Base-by-base conservation (phyloP, 2,797 vertebrate genomes). In the Potorous gilbertii region DNA sequence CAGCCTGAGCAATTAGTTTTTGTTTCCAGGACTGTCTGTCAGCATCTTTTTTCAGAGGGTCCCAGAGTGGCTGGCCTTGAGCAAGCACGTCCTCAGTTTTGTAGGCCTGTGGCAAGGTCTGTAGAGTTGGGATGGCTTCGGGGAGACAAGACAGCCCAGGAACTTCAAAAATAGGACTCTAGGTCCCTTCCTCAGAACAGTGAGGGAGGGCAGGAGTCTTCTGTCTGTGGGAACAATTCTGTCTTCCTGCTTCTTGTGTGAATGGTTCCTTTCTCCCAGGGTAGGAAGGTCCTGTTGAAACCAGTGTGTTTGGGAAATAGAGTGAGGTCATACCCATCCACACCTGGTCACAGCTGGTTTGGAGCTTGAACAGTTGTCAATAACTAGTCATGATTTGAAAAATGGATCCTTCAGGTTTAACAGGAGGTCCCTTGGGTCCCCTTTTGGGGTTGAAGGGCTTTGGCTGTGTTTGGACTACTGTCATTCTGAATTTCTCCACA, bases 401-500 rank as follows among this genome's bases (percentile, higher is more conserved):
- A 46, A 9, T 94, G 93, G 66, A 40, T 87, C 40, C 74, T 90
- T 92, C 13, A 92, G 46, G 5, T 56, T 57, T 93, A 95, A 95
- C 56, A 90, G 57, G 66, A 94, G 56, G 59, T 14, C 13, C n/a
- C 89, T 66, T 46, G 93, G 34, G 54, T 91, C 9, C 40, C 66
- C n/a, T 90, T 92, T 54, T 27, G 21, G 40, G 24, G 74, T 87
- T 27, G 74, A 87, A 87, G 93, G 34, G 13, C 94, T 94, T 94
- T 94, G 91, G 50, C 94, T 93, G n/a, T n/a, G 62, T 94, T 91
- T 94, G 50, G 12, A 34, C 90, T 95, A 31, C 94, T 96, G 94
- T 95, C n/a, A 91, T 93, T 95, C 46, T 92, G 55, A 34, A 93
- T 94, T 95, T 97, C 92, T 90, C 87, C 94, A 21, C 12, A 29